Evolutionary conservation across 2,113 vertebrate genomes (phyloP), one percentile per base, ranked within the genome.

Genomic region (Pterocles orientalis): DNA sequence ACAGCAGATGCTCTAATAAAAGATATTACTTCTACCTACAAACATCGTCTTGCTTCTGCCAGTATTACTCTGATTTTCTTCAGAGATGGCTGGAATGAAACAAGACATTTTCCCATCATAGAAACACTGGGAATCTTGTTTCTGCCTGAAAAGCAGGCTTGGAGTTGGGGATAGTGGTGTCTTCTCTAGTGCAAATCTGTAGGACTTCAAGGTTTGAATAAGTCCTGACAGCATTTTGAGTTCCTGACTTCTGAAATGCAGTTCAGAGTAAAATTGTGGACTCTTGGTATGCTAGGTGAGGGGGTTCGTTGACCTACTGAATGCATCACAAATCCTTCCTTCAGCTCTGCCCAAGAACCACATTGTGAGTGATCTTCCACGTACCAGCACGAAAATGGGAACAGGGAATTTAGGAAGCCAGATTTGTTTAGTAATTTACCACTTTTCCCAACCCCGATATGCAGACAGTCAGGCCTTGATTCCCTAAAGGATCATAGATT

Each of bases 71-170:
- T 97, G 90, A 94, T 82, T 77, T 93, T 61, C 81, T 85, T 90
- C 73, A 66, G 88, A 82, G 88, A 36, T 88, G 90, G 88, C 34
- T 88, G 69, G 97, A 96, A 97, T 95, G 91, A 96, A 97, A 95
- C 73, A 89, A 82, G 93, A 36, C 66, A 73, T 95, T 97, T 97
- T 94, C 94, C 86, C 91, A 93, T 94, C 86, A n/a, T 85, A 91
- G 95, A 54, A 96, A 90, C 90, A 89, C 66, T 31, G 43, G 71
- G 94, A 90, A 86, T 51, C 80, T 66, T 77, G 33, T 89, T 94
- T 83, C 72, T 92, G 83, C 58, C 47, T 36, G 2, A 76, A 90
- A 84, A 87, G 54, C 66, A 26, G 41, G 78, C 68, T 86, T 47
- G 69, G 87, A 91, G 36, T 7, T 6, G 29, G n/a, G 6, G 43